These are phyloP conservation scores for Metacarcinus magister DNA, from an alignment of 2,888 invertebrate species.

Conservation along the genomic window DNA sequence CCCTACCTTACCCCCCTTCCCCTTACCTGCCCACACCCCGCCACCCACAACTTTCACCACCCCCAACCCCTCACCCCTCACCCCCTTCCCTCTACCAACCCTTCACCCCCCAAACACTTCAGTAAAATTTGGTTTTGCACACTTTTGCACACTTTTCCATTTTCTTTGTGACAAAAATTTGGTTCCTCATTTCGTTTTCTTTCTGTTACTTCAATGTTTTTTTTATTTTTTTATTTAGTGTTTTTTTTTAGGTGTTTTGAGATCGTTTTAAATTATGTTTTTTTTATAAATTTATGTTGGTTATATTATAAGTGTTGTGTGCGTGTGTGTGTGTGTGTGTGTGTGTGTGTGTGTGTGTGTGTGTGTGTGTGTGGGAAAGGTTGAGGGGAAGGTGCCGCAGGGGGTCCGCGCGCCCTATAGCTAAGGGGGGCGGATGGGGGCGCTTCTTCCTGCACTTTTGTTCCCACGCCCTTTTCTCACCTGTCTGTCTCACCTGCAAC, in stretches of 20 bases:
- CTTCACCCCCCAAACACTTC: neutral
- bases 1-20: neutral
- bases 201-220: too few species aligned
- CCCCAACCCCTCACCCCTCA: neutral
- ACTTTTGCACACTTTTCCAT: too few species aligned
- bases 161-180: too few species aligned
- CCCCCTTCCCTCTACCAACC: neutral
- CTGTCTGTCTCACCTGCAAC: neutral
- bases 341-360: constrained; percentile 2
- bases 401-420: constrained; percentile 4
- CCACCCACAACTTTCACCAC: neutral
- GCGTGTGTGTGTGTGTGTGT: neutral
- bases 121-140: too few species aligned
- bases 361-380: neutral
- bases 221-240: too few species aligned
- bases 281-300: too few species aligned
- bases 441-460: neutral
- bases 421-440: neutral
- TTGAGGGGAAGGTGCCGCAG: neutral
- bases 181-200: too few species aligned
- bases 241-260: too few species aligned
- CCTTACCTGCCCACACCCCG: neutral
- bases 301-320: neutral
- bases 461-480: neutral
- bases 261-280: too few species aligned